Evolutionary conservation across 2,113 vertebrate genomes (phyloP).

Genomic region (Sturnus vulgaris): DNA sequence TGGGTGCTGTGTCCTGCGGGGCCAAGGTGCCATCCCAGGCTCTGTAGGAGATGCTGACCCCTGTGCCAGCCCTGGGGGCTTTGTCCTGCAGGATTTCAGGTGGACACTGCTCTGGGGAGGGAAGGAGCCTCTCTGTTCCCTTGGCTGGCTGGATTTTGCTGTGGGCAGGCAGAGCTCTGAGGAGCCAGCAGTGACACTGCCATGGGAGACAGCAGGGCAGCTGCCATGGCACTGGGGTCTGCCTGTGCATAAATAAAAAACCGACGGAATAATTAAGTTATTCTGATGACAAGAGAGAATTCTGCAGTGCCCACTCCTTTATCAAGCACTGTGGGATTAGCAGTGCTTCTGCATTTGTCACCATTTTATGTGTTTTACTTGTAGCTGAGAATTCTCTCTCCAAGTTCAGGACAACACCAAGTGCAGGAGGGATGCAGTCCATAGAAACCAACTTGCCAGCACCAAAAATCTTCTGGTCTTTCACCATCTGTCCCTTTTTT

Average conservation of each 20-base stretch:
- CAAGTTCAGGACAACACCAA: background rate
- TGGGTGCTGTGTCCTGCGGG: background rate
- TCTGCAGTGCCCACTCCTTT: background rate
- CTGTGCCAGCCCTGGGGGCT: background rate
- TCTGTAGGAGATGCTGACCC: too few species aligned
- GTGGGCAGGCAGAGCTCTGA: background rate
- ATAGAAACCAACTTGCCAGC: background rate
- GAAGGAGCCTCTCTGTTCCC: constrained; percentile 4
- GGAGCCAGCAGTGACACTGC: background rate
- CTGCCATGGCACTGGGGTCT: background rate
- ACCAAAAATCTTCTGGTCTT: background rate
- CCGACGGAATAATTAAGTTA: background rate
- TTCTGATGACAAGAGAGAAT: background rate
- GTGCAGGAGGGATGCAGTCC: background rate
- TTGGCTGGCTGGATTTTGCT: background rate
- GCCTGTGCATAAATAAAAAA: background rate
- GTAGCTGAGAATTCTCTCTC: background rate
- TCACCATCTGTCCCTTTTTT: background rate
- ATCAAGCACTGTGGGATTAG: background rate
- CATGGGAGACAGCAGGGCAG: background rate
- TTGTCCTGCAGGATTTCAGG: background rate
- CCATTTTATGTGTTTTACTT: background rate
- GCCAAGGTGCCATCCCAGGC: too few species aligned
- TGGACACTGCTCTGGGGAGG: background rate
- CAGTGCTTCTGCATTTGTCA: background rate